phyloP scores from a whole-genome alignment of 2,888 invertebrate genomes.

The Hydriomena furcata region DNA sequence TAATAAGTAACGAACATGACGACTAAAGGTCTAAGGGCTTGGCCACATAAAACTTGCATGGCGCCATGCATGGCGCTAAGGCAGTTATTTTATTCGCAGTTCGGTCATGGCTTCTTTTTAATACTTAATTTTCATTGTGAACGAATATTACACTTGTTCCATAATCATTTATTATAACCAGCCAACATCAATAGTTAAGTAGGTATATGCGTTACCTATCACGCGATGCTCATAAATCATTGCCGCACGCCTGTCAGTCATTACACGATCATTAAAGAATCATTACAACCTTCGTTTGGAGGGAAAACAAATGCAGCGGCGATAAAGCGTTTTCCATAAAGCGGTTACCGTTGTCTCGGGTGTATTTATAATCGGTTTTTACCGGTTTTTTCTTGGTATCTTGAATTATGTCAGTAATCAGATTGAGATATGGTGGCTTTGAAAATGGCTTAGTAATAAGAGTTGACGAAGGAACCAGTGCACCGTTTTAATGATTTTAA shows the following conservation, averaged over 20 bases:
- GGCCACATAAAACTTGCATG: no score
- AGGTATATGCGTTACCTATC: conserved; percentile 53
- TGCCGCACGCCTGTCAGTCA: conserved; percentile 65
- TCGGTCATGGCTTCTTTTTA: no score
- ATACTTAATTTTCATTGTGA: background rate
- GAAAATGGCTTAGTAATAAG: no score
- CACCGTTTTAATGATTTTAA: no score
- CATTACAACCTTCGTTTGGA: conserved; percentile 55
- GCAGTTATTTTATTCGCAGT: no score
- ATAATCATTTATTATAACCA: conserved; percentile 18
- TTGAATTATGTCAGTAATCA: no score
- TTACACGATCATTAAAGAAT: conserved; percentile 78
- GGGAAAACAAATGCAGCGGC: conserved; percentile 19
- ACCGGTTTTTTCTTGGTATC: no score
- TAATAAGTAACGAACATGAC: no score
- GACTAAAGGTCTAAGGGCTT: no score
- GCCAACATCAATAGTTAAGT: conserved; percentile 12
- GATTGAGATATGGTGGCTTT: no score
- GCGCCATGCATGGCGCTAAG: no score
- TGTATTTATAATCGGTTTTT: background rate
- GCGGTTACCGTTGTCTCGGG: background rate
- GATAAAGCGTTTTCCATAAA: conserved; percentile 2
- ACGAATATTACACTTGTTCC: background rate
- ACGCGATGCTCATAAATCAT: conserved; percentile 77
- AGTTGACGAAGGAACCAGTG: no score